Percentiles rank a stretch among this genome's conserved stretches.
phyloP scores from a whole-genome alignment of 2,113 vertebrate species.

The Microtus oregoni region DNA sequence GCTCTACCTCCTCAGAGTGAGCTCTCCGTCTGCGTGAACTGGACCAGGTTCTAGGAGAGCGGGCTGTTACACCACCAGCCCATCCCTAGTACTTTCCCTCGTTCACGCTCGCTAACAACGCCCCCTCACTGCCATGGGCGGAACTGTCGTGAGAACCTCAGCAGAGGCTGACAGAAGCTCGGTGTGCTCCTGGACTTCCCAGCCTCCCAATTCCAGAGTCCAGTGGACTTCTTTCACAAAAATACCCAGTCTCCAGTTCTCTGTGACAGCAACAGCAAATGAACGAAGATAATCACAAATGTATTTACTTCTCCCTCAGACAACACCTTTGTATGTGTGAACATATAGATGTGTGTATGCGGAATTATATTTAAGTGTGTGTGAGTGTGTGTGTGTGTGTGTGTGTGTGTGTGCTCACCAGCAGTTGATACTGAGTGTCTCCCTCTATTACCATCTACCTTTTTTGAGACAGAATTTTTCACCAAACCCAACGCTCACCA shows the following conservation, averaged over 20 bases:
- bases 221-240: neutral
- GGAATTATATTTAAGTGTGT: neutral
- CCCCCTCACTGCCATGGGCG: neutral
- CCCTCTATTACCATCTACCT: neutral
- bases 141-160: neutral
- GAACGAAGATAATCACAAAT: neutral
- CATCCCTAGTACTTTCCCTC: neutral
- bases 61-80: neutral
- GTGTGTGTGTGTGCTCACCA: neutral
- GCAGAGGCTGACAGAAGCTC: neutral
- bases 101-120: too few species aligned
- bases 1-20: neutral
- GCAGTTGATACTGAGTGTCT: too few species aligned
- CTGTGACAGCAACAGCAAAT: neutral
- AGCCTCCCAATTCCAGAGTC: neutral
- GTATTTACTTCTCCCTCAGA: neutral
- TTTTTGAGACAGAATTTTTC: neutral
- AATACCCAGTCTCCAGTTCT: neutral
- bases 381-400: neutral
- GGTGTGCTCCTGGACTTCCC: neutral
- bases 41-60: too few species aligned
- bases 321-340: neutral
- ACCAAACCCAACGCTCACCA: neutral
- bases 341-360: neutral
- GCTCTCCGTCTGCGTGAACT: neutral